Evolutionary conservation across 1,140 invertebrate species (phyloP).

Genomic region (Drosophila watanabei): DNA sequence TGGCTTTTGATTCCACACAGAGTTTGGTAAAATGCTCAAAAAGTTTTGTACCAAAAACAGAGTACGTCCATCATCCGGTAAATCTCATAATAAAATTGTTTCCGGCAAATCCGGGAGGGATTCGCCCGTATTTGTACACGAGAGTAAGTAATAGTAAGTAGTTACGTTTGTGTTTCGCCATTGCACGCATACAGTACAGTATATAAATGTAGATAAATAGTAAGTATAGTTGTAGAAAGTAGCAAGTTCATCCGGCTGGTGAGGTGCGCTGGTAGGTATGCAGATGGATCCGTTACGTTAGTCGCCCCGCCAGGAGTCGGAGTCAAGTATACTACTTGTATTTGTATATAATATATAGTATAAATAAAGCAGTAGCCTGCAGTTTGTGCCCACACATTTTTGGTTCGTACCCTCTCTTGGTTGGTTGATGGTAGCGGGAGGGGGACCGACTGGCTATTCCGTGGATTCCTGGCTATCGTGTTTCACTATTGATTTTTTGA

Average conservation of each 20-base stretch:
- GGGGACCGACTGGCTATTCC: slow-evolving; percentile 20
- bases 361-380: slow-evolving; percentile 48
- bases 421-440: slow-evolving; percentile 17
- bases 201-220: slow-evolving; percentile 22
- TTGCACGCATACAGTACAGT: slow-evolving; percentile 1
- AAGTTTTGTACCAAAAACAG: slow-evolving; percentile 76
- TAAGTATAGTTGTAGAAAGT: slow-evolving; percentile 51
- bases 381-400: slow-evolving; percentile 72
- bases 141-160: slow-evolving; percentile 56
- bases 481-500: slow-evolving; percentile 35
- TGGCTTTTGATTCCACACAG: slow-evolving; percentile 58
- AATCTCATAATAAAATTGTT: slow-evolving; percentile 78
- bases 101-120: slow-evolving; percentile 21
- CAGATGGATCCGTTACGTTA: slow-evolving; percentile 45
- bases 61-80: slow-evolving; percentile 67
- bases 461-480: slow-evolving; percentile 29
- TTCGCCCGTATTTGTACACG: slow-evolving; percentile 48
- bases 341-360: slow-evolving; percentile 53
- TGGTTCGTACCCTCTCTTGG: slow-evolving; percentile 37
- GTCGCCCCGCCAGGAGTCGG: slow-evolving; percentile 29
- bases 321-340: slow-evolving; percentile 39
- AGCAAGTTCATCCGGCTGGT: slow-evolving; percentile 51
- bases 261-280: slow-evolving; percentile 41
- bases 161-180: slow-evolving; percentile 33
- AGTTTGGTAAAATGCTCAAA: slow-evolving; percentile 78